phyloP scores from a whole-genome alignment of 2,113 vertebrate species.

The Smithornis capensis region DNA sequence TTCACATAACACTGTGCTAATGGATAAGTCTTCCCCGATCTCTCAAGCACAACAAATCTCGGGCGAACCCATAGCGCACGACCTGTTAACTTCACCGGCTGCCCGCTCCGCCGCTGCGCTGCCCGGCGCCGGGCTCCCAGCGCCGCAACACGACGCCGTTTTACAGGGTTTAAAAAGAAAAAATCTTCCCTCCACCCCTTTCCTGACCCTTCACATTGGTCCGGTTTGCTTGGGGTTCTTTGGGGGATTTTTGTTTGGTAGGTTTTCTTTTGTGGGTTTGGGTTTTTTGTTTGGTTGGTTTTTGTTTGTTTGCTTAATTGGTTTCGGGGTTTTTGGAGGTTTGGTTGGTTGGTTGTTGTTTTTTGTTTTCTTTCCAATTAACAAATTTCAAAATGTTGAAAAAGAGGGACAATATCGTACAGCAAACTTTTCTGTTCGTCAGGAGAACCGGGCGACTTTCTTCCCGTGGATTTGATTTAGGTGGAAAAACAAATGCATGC shows the following conservation, averaged over 20 bases:
- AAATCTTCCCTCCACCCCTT: neutral
- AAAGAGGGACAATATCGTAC: neutral
- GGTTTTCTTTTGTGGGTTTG: neutral
- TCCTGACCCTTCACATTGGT: neutral
- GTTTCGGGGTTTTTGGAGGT: neutral
- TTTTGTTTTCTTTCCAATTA: neutral
- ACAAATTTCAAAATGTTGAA: neutral
- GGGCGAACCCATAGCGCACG: slow-evolving; percentile 1
- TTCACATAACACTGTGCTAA: slow-evolving; percentile 73
- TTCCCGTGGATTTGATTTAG: neutral
- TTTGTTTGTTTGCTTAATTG: neutral
- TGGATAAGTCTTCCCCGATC: slow-evolving; percentile 65
- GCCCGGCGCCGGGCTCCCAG: neutral
- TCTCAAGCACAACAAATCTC: slow-evolving; percentile 57
- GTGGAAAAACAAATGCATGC: neutral
- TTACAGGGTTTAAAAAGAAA: neutral
- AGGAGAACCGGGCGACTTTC: neutral
- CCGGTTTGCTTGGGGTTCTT: neutral
- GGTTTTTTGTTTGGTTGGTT: neutral
- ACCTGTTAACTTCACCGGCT: slow-evolving; percentile 30
- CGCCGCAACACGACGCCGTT: neutral
- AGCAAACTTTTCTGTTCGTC: slow-evolving; percentile 1
- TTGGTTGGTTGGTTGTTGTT: neutral
- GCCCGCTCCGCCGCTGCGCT: neutral
- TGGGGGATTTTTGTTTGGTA: neutral